Evolutionary conservation across 2,888 invertebrate genomes (phyloP), one percentile per base, ranked within the genome.

Genomic region (Watsonalla cultraria): DNA sequence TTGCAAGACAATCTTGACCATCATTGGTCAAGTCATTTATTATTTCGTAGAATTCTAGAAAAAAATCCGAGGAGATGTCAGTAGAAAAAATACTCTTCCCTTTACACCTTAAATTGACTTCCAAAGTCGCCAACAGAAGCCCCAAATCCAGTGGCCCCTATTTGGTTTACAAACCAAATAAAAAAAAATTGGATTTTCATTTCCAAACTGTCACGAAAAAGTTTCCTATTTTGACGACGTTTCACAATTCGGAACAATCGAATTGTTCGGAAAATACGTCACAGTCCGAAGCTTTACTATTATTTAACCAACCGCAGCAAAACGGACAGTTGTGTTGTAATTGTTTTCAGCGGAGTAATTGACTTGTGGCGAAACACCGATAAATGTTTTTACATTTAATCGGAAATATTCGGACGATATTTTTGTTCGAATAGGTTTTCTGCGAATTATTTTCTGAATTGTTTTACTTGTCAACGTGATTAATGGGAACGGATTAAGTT

Each of bases 261-360:
- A 54, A 55, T 48, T 51, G 53, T 59, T 62, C 50, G 51, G 49
- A 47, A 59, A 61, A 65, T 56, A 46, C 13, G 51, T 53, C 57
- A 56, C 57, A 50, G 46, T 5, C 42, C 11, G 42, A 42, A 11
- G 55, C 50, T 56, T 60, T 56, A 61, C 65, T 71, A 77, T 78
- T 78, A 78, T 84, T 82, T 75, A 78, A 70, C 75, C 66, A 56
- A 75, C 71, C 74, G 65, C 72, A 64, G 58, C 74, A 67, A 72
- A 81, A 75, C 67, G 80, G 68, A 76, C 82, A 79, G 73, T 76
- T 66, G 59, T 77, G 76, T 13, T 49, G 49, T 85, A 84, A 87
- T 88, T 88, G 86, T 87, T 87, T 86, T 83, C 77, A 83, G 76
- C 70, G 56, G 66, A 66, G 74, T 86, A 87, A 89, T 88, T 86